A percentile compares a stretch with the other conserved stretches of the same genome.
These are phyloP conservation scores for Luperina nickerlii DNA, from an alignment of 2,888 invertebrate genomes.

Conservation along the genomic window DNA sequence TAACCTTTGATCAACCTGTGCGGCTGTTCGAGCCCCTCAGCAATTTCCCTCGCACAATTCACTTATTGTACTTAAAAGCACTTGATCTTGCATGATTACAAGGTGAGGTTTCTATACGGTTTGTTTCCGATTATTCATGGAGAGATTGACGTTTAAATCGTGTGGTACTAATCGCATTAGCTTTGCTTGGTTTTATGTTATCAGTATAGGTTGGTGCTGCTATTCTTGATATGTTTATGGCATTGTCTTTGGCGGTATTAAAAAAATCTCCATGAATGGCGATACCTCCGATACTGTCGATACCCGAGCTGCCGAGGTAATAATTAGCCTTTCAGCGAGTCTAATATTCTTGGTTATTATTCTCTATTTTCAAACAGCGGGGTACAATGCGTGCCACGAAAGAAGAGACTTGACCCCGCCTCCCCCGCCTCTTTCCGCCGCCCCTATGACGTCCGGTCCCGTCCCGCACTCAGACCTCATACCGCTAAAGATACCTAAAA, in stretches of 20 bases:
- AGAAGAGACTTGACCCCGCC: no score
- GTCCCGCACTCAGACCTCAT: no score
- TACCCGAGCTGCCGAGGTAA: no score
- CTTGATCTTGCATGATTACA: conserved; percentile 31
- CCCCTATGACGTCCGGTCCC: no score
- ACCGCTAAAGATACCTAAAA: no score
- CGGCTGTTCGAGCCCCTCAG: not conserved
- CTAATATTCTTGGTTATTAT: not conserved
- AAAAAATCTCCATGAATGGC: not conserved
- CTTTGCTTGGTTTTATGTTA: conserved; percentile 22
- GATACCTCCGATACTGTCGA: not conserved
- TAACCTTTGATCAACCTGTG: not conserved
- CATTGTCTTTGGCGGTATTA: not conserved
- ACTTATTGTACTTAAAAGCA: not conserved
- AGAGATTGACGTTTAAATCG: conserved; percentile 28
- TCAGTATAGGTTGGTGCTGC: not conserved
- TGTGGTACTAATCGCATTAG: conserved; percentile 12
- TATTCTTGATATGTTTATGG: not conserved
- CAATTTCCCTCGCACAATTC: not conserved
- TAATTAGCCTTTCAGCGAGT: not conserved
- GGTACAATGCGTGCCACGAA: no score
- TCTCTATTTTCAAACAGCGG: not conserved
- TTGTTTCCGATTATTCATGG: conserved; percentile 30
- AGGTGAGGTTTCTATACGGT: conserved; percentile 6
- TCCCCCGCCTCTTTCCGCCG: no score